Conservation (phyloP, 2,888 invertebrate species). For the Ormyrus rosae region DNA sequence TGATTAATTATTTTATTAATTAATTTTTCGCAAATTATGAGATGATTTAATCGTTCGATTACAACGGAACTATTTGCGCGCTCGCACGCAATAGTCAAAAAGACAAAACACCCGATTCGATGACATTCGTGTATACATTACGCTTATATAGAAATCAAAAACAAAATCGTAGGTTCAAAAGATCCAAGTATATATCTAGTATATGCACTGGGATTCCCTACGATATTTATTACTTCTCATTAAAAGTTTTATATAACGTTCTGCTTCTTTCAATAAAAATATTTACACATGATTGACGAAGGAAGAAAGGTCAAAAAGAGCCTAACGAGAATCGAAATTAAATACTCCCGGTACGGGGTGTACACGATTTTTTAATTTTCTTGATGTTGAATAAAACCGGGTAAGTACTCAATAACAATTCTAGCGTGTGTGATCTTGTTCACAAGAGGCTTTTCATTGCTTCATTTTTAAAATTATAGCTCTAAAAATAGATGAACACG, state of each 20-base stretch:
- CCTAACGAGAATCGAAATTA: constrained; percentile 5
- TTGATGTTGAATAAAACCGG: constrained; percentile 9
- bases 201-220: constrained; percentile 3
- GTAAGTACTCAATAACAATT: constrained; percentile 3
- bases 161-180: constrained; percentile 13
- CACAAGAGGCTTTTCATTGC: not conserved
- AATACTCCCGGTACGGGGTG: constrained; percentile 29
- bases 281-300: constrained; percentile 51
- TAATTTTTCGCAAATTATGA: constrained; percentile 49
- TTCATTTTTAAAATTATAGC: constrained; percentile 18
- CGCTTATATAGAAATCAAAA: constrained; percentile 44
- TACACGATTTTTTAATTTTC: constrained; percentile 45
- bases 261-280: constrained; percentile 44
- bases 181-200: not conserved
- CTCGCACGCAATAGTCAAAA: constrained; percentile 38
- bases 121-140: constrained; percentile 18
- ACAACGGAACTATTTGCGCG: constrained; percentile 43
- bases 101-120: constrained; percentile 2
- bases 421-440: not conserved
- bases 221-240: constrained; percentile 34
- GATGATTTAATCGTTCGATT: constrained; percentile 54
- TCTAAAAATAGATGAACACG: constrained; percentile 14
- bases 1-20: constrained; percentile 46
- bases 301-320: not conserved
- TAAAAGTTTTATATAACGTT: constrained; percentile 33